These are phyloP conservation scores for Ommatoiulus sabulosus DNA, from an alignment of 2,888 invertebrate genomes.

Conservation along the genomic window DNA sequence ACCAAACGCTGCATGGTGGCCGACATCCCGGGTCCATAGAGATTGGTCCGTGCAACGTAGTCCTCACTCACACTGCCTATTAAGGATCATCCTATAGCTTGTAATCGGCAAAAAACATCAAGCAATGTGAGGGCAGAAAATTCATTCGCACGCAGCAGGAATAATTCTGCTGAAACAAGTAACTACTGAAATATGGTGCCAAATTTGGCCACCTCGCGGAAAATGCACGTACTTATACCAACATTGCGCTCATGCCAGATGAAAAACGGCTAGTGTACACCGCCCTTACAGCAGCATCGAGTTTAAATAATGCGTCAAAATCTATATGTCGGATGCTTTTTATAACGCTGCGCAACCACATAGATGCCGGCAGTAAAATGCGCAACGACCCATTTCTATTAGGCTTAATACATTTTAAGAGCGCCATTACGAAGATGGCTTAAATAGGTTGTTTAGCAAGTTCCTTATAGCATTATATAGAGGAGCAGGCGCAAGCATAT, in stretches of 20 bases:
- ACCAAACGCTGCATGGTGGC: too few species aligned
- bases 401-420: neutral
- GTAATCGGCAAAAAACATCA: too few species aligned
- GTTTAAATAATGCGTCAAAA: neutral
- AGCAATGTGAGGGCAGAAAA: too few species aligned
- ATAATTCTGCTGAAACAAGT: too few species aligned
- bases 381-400: constrained; percentile 24
- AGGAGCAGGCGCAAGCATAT: too few species aligned
- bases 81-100: too few species aligned
- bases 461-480: neutral
- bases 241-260: neutral
- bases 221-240: neutral
- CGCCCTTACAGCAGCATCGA: neutral
- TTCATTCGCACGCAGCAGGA: too few species aligned
- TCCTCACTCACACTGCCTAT: too few species aligned
- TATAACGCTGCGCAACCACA: neutral
- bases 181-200: too few species aligned
- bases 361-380: neutral
- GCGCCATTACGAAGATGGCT: neutral
- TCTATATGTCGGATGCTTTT: neutral
- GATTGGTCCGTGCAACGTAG: too few species aligned
- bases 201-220: neutral
- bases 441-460: neutral
- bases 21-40: too few species aligned
- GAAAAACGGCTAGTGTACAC: neutral